A percentile compares a stretch with the other conserved stretches of the same genome.
Conservation (phyloP, 2,797 vertebrate genomes). For the Chloroceryle inda region DNA sequence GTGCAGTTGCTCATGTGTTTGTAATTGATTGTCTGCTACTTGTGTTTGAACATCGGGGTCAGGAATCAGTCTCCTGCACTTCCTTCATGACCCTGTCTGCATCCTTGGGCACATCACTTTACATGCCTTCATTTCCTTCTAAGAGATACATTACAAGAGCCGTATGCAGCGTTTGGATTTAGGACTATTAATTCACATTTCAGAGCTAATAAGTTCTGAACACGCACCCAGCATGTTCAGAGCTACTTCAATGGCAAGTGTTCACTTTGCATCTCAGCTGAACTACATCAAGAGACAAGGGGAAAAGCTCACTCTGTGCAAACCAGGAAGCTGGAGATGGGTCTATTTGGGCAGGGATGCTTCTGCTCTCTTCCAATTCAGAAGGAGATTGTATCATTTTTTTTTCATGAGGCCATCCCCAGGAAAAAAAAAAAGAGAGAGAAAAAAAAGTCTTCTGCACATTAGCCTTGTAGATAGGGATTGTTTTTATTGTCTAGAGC, state of each 20-base stretch:
- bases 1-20: conserved; percentile 47
- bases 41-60: conserved; percentile 7
- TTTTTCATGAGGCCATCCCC: background rate
- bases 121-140: conserved; percentile 22
- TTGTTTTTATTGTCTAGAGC: background rate
- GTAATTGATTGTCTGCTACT: conserved; percentile 52
- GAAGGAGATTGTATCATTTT: fast-evolving
- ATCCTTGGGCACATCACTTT: conserved; percentile 12
- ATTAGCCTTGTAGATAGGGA: background rate
- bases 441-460: background rate
- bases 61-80: conserved; percentile 48
- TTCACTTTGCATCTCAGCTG: background rate
- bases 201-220: background rate
- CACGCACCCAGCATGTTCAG: background rate
- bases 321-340: background rate
- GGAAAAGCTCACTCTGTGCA: background rate
- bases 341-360: background rate
- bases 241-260: background rate
- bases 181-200: background rate
- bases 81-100: conserved; percentile 41
- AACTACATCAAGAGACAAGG: background rate
- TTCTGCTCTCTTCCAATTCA: background rate
- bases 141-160: background rate
- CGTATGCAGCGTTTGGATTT: background rate
- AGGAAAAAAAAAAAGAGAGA: no score